These are phyloP conservation scores for Stegostoma tigrinum DNA, from an alignment of 2,113 vertebrate genomes.

Conservation along the genomic window DNA sequence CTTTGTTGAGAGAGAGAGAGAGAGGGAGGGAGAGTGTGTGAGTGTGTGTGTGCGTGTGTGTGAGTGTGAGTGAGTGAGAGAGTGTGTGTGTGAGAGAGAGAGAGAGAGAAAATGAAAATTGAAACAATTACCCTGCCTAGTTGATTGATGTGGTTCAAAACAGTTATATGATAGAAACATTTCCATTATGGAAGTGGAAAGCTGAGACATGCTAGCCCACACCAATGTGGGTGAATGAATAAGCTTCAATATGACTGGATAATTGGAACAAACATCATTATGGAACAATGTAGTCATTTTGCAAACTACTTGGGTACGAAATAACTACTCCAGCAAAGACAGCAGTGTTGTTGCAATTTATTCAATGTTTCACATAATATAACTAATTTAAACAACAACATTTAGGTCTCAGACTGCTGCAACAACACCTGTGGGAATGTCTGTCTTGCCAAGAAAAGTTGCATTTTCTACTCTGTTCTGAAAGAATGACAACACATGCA, in stretches of 20 bases:
- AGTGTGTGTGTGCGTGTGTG: too few relatives aligned
- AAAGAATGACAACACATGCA: background rate
- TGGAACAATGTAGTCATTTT: background rate
- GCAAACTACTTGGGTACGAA: background rate
- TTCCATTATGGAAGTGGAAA: background rate
- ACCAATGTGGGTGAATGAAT: background rate
- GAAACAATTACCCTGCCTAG: background rate
- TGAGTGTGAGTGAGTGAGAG: too few relatives aligned
- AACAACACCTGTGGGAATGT: background rate
- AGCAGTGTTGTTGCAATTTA: background rate
- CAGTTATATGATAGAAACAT: background rate
- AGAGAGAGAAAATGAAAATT: background rate
- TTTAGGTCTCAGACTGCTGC: too few relatives aligned
- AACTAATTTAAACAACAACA: background rate
- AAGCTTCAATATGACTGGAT: background rate
- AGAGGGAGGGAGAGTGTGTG: too few relatives aligned
- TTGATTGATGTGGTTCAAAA: background rate
- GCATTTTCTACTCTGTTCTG: background rate
- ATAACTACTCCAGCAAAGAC: background rate
- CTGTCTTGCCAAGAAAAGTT: background rate
- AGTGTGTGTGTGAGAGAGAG: too few relatives aligned
- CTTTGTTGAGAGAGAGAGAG: background rate
- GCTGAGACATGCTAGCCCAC: background rate
- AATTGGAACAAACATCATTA: background rate
- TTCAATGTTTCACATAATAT: background rate